Percentiles rank a stretch among this genome's conserved stretches.
Conservation (phyloP, 1,140 invertebrate species). For the Drosophila lacteicornis region DNA sequence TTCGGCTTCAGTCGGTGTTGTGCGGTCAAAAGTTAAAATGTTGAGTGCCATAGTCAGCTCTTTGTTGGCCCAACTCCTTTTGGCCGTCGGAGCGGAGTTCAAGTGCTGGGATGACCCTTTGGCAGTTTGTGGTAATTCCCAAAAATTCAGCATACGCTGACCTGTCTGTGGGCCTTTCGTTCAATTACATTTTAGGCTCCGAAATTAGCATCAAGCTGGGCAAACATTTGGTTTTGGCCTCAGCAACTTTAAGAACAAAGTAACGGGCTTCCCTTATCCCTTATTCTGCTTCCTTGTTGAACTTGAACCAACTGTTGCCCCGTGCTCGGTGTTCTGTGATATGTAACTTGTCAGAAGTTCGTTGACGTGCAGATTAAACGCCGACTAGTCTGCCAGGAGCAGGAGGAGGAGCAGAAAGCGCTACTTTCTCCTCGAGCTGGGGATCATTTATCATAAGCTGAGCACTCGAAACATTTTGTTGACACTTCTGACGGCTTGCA, state of each 20-base stretch:
- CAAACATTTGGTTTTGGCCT: conserved; percentile 39
- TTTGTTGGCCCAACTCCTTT: conserved; percentile 47
- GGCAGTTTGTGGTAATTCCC: conserved; percentile 45
- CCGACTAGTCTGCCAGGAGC: conserved; percentile 46
- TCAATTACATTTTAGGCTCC: conserved; percentile 45
- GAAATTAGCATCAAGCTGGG: conserved; percentile 29
- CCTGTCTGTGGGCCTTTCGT: conserved; percentile 8
- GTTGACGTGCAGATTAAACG: conserved; percentile 78
- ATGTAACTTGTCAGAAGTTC: conserved; percentile 78
- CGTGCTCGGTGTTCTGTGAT: conserved; percentile 62
- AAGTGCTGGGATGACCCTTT: conserved; percentile 29
- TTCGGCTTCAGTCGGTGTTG: conserved; percentile 22
- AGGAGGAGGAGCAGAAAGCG: conserved; percentile 33
- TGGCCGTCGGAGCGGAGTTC: conserved; percentile 25
- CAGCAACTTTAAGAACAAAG: conserved; percentile 21
- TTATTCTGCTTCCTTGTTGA: conserved; percentile 1
- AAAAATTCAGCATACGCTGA: conserved; percentile 24
- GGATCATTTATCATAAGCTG: conserved; percentile 75
- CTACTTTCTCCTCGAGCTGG: conserved; percentile 17
- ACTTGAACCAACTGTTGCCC: conserved; percentile 76
- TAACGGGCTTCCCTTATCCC: conserved; percentile 14
- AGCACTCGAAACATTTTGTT: conserved; percentile 51
- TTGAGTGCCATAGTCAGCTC: conserved; percentile 48
- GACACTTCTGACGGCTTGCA: conserved; percentile 57
- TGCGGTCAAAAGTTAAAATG: conserved; percentile 63